Percentiles rank a stretch among this genome's conserved stretches.
Conservation (phyloP, 2,113 vertebrate species). For the Rostratula benghalensis region DNA sequence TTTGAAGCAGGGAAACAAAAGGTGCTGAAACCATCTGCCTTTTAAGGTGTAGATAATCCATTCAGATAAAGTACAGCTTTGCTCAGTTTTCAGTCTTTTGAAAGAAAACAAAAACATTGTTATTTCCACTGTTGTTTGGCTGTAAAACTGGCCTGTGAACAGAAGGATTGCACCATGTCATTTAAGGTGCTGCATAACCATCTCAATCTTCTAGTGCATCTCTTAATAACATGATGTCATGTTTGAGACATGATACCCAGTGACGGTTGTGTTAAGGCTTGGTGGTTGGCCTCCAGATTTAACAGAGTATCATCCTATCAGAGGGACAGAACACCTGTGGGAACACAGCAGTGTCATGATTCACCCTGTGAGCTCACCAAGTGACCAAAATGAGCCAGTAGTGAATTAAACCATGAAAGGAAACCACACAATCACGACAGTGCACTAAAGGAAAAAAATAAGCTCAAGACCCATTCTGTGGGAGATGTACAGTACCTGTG, state of each 20-base stretch:
- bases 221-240: neutral
- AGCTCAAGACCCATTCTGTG: neutral
- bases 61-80: neutral
- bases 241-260: neutral
- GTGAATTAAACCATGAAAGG: neutral
- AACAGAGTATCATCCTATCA: neutral
- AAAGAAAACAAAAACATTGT: neutral
- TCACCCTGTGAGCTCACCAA: rapidly evolving
- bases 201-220: rapidly evolving
- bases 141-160: neutral
- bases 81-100: neutral
- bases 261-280: rapidly evolving
- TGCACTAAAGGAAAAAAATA: neutral
- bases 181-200: neutral
- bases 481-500: neutral
- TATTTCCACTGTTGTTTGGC: neutral
- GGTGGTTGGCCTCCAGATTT: neutral
- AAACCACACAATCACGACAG: neutral
- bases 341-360: neutral
- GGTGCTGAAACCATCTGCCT: neutral
- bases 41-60: neutral
- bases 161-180: neutral
- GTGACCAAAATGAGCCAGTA: neutral
- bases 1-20: neutral
- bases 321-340: neutral